phyloP scores from a whole-genome alignment of 1,140 invertebrate genomes.

The Dendrolimus kikuchii region DNA sequence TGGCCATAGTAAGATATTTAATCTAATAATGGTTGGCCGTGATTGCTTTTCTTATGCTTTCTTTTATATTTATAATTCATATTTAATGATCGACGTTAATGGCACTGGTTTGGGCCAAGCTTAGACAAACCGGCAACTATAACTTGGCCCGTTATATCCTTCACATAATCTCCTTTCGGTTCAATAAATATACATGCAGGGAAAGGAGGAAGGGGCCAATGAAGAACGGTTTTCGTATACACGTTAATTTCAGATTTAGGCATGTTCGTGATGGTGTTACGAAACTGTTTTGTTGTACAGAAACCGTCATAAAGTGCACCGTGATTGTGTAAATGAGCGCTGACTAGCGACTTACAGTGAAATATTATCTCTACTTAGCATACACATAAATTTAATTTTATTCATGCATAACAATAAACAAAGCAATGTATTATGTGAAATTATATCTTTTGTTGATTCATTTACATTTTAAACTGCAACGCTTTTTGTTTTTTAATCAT shows the following conservation, averaged over 20 bases:
- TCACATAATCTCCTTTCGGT: conserved; percentile 4
- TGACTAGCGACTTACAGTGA: conserved; percentile 24
- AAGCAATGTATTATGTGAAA: neutral
- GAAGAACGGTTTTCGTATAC: conserved; percentile 33
- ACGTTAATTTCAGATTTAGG: conserved; percentile 68
- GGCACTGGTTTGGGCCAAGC: conserved; percentile 44
- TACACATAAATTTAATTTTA: conserved; percentile 6
- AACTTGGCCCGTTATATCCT: conserved; percentile 25
- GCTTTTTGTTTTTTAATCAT: conserved; percentile 9
- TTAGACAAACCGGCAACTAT: conserved; percentile 23
- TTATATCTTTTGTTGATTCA: conserved; percentile 6
- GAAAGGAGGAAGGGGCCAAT: conserved; percentile 18
- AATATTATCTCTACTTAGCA: conserved; percentile 3
- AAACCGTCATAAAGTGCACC: conserved; percentile 44
- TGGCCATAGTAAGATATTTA: conserved; percentile 42
- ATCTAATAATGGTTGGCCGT: conserved; percentile 57
- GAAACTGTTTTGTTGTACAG: conserved; percentile 51
- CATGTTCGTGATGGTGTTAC: conserved; percentile 57
- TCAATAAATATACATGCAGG: conserved; percentile 5
- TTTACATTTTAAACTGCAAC: conserved; percentile 6
- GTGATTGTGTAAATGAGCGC: conserved; percentile 44
- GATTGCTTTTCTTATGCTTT: conserved; percentile 63
- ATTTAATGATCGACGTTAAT: conserved; percentile 66
- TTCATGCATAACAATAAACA: conserved; percentile 1
- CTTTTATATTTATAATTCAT: conserved; percentile 67